Evolutionary conservation across 2,113 vertebrate genomes (phyloP), one percentile per base, ranked within the genome.

Genomic region (Dolichallabes microphthalmus): DNA sequence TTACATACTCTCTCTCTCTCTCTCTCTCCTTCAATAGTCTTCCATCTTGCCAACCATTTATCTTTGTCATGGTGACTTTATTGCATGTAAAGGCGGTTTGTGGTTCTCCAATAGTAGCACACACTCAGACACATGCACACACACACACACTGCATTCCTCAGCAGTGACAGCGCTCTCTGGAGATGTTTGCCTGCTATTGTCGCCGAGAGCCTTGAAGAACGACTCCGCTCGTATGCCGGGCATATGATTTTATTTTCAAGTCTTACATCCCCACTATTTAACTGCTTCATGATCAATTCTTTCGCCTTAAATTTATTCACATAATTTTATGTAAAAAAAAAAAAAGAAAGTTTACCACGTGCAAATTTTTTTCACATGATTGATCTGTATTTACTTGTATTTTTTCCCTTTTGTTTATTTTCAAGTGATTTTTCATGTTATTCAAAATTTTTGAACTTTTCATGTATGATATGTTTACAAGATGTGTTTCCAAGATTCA

Each of bases 171-270:
- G 83, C 82, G 73, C 71, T 76, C 81, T 85, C 79, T 50, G 58
- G 80, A 86, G 82, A 84, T 82, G 73, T 58, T 39, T 9, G 78
- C 61, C 64, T 69, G 68, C 85, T 75, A 82, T 82, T 85, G 63
- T 84, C 73, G 76, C 17, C 69, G 87, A 71, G 63, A 71, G 73
- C 68, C 84, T 82, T 30, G 50, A 78, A 83, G 69, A 91, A 85
- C 82, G 74, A 86, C 83, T 86, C 71, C 13, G 55, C 35, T 39
- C 35, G 6, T 45, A 7, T 8, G 45, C 45, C 45, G 8, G 45
- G 7, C 45, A 45, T 57, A 19, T 61, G 60, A 9, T 61, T 20
- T 61, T 45, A 45, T 45, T 45, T 45, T 45, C 45, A 45, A 45
- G 45, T 45, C 45, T 45, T 6, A 45, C 45, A 8, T 45, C 45